Conservation (phyloP, 1,140 invertebrate species). For the Halesus radiatus region DNA sequence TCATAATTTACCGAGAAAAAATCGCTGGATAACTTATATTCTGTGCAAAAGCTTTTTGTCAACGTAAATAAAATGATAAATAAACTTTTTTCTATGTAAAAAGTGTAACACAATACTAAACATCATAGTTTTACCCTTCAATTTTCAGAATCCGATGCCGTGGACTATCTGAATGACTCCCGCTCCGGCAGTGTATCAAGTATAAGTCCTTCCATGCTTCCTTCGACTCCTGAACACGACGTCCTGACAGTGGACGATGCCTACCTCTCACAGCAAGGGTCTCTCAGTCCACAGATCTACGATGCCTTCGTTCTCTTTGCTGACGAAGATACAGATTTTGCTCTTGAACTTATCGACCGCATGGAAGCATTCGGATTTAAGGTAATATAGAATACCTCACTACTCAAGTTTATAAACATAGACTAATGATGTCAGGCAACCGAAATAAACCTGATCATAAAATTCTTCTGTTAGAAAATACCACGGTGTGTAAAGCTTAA, state of each 20-base stretch:
- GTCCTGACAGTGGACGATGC: conserved; percentile 42
- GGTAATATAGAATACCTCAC: conserved; percentile 62
- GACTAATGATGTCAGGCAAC: too few relatives aligned
- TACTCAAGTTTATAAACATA: too few relatives aligned
- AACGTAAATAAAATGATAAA: too few relatives aligned
- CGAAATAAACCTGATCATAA: too few relatives aligned
- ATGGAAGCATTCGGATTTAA: conserved; percentile 77
- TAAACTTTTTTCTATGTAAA: too few relatives aligned
- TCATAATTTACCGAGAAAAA: too few relatives aligned
- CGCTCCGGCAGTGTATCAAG: conserved; percentile 18
- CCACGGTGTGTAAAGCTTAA: too few relatives aligned
- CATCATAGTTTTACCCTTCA: not conserved
- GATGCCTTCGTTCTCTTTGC: conserved; percentile 81
- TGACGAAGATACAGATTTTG: conserved; percentile 78
- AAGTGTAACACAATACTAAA: not conserved
- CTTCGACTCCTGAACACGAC: conserved; percentile 21
- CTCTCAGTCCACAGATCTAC: conserved; percentile 67
- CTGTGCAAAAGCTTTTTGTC: too few relatives aligned
- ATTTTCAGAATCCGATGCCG: conserved; percentile 39
- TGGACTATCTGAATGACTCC: conserved; percentile 61
- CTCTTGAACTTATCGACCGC: conserved; percentile 72
- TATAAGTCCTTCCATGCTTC: conserved; percentile 34
- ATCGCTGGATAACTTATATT: too few relatives aligned
- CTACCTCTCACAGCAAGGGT: conserved; percentile 22
- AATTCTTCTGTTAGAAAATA: too few relatives aligned